Evolutionary conservation across 2,113 vertebrate species (phyloP).

Genomic region (Sminthopsis crassicaudata): DNA sequence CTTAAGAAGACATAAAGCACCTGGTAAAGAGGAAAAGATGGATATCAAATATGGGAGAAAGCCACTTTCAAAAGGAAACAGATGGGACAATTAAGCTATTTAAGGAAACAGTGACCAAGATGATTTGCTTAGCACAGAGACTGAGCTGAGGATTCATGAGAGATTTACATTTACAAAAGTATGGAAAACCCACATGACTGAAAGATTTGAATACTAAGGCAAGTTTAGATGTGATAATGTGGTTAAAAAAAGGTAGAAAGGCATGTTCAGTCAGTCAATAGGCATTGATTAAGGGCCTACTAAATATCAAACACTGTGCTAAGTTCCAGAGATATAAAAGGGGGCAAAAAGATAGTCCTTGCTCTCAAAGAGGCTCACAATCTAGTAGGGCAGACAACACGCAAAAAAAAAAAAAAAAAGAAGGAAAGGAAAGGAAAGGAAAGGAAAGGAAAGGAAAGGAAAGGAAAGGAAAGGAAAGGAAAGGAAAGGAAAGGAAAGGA

Average conservation of each 20-base stretch:
- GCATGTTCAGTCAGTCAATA: neutral
- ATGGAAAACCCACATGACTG: neutral
- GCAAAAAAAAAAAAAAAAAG: neutral
- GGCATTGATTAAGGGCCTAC: neutral
- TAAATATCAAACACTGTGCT: neutral
- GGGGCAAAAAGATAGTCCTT: neutral
- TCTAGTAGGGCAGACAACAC: neutral
- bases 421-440: too few relatives aligned
- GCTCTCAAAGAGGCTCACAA: neutral
- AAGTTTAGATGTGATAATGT: neutral
- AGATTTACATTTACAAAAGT: neutral
- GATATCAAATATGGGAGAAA: neutral
- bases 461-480: too few relatives aligned
- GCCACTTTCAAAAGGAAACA: neutral
- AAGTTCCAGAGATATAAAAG: neutral
- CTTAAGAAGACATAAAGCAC: neutral
- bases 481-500: too few relatives aligned
- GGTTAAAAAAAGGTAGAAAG: constrained; percentile 12
- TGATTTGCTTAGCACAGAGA: neutral
- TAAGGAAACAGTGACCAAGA: neutral
- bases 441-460: too few relatives aligned
- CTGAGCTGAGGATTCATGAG: neutral
- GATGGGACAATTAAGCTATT: neutral
- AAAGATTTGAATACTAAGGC: neutral
- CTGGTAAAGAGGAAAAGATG: neutral